A percentile compares a stretch with the other conserved stretches of the same genome.
These are phyloP conservation scores for Perodicticus potto DNA, from an alignment of 2,797 vertebrate species.

Conservation along the genomic window DNA sequence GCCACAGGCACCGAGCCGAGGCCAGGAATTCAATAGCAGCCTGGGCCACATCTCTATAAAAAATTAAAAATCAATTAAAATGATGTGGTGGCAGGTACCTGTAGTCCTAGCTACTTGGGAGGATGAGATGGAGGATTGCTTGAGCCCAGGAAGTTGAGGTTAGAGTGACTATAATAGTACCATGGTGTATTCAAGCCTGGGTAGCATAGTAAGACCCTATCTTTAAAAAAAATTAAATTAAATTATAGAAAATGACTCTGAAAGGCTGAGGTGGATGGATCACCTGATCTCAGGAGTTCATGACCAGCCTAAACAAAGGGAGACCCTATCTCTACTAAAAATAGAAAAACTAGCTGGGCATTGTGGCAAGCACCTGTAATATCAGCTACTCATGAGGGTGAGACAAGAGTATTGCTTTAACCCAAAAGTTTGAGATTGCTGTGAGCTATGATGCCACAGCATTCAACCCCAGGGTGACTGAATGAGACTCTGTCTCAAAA, in stretches of 20 bases:
- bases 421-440: no score
- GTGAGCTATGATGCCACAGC: no score
- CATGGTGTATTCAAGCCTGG: background rate
- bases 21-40: background rate
- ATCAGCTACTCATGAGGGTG: no score
- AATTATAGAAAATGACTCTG: background rate
- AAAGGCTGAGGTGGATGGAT: no score
- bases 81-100: background rate
- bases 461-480: background rate
- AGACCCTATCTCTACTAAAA: no score
- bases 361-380: no score
- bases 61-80: background rate
- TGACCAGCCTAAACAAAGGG: no score
- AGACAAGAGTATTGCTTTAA: no score
- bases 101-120: background rate
- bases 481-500: background rate
- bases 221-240: background rate
- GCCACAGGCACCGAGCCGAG: no score
- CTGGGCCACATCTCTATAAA: background rate
- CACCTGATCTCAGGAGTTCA: no score
- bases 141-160: background rate
- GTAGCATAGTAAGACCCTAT: background rate
- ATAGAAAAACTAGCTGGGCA: no score
- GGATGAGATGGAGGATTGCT: background rate
- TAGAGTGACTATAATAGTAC: background rate